Percentiles rank a stretch among this genome's conserved stretches.
Evolutionary conservation across 2,888 invertebrate species (phyloP).

Genomic region (Nephrotoma guestfalica): DNA sequence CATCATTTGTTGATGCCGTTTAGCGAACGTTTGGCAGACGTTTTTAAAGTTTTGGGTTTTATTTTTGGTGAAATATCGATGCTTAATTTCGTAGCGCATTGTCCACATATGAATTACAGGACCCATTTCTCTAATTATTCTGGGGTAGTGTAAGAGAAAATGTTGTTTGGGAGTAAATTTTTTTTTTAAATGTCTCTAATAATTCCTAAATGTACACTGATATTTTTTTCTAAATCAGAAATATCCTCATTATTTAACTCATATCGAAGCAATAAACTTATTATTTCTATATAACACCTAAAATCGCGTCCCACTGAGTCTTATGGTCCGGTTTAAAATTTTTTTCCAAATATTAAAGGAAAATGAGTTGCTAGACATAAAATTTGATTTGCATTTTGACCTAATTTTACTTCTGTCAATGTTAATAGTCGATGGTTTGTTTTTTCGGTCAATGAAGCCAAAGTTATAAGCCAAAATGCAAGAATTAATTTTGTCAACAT

Average conservation of each 20-base stretch:
- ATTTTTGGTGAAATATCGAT: neutral
- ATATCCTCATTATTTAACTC: neutral
- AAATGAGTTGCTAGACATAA: neutral
- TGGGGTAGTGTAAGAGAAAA: neutral
- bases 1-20: neutral
- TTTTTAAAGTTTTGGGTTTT: neutral
- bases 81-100: neutral
- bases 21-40: neutral
- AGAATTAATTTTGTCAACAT: neutral
- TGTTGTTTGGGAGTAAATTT: neutral
- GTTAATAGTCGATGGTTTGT: neutral
- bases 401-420: neutral
- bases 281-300: neutral
- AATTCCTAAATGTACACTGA: neutral
- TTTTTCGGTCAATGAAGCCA: neutral
- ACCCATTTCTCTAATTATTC: neutral
- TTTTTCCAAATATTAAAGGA: neutral
- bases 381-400: neutral
- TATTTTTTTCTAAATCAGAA: neutral
- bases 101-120: neutral
- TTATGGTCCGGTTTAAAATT: neutral
- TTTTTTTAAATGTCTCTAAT: neutral
- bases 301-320: neutral
- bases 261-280: neutral
- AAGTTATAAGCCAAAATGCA: neutral